These are phyloP conservation scores for Novumbra hubbsi DNA, from an alignment of 2,797 vertebrate genomes.

Conservation along the genomic window DNA sequence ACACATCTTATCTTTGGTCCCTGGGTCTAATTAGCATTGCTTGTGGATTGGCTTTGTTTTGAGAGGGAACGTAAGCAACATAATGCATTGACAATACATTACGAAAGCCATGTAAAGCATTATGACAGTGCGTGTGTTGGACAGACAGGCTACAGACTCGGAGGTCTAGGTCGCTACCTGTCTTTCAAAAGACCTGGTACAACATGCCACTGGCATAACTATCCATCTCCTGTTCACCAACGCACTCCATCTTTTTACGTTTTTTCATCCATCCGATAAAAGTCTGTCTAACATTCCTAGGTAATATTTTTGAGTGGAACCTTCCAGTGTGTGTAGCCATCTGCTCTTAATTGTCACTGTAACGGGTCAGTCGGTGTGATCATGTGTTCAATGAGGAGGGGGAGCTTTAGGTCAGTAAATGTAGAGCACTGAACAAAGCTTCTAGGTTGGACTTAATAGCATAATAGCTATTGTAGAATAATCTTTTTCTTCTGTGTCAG, in stretches of 20 bases:
- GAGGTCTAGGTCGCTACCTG: not conserved
- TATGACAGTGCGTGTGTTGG: not conserved
- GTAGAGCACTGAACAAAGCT: not conserved
- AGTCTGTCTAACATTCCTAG: not conserved
- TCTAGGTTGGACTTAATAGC: not conserved
- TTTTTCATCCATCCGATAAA: not conserved
- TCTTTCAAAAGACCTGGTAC: not conserved
- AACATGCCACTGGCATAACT: not conserved
- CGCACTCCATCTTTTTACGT: not conserved
- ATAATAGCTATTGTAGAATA: slow-evolving; percentile 10
- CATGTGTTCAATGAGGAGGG: slow-evolving; percentile 38
- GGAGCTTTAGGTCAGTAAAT: not conserved
- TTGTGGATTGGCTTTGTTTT: not conserved
- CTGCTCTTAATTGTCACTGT: slow-evolving; percentile 39
- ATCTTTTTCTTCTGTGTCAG: too few species aligned
- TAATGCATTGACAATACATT: not conserved
- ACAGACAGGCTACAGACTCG: not conserved
- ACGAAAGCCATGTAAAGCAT: not conserved
- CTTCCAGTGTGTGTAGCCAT: slow-evolving; percentile 40
- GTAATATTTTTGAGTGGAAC: not conserved
- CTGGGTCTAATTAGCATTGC: not conserved
- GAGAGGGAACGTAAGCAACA: not conserved
- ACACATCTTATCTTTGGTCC: not conserved
- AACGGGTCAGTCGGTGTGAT: slow-evolving; percentile 33
- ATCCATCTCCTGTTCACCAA: too few species aligned